Evolutionary conservation across 2,888 invertebrate genomes (phyloP), one percentile per base, ranked within the genome.

Genomic region (Rhyacophila evoluta): DNA sequence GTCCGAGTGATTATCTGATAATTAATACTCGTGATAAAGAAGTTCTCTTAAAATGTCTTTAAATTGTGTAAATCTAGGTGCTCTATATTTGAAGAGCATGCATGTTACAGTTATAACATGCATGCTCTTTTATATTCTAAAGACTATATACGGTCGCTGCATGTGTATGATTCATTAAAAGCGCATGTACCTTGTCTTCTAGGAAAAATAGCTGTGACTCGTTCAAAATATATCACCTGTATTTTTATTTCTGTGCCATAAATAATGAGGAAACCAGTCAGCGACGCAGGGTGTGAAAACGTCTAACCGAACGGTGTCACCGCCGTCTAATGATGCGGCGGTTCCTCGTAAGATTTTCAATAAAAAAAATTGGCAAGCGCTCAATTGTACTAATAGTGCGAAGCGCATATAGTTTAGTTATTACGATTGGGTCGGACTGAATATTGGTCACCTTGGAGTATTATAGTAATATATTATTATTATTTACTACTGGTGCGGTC

Each of bases 291-390:
- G 72, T 72, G 76, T 27, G 72, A 72, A 55, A 72, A 37, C 71
- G 19, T 72, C 39, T 28, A 28, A 10, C 67, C 38, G 39, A 73
- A 72, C 70, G 37, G 77, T 68, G 73, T 69, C 72, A 55, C 72
- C 76, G 67, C 72, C 39, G 72, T 55, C 36, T 72, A 76, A 76
- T 72, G 76, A 76, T 55, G 55, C 55, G 76, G 19, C 70, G 75
- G 29, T 70, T 29, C 55, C 25, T 70, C 39, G 39, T 67, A 39
- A 73, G 68, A 68, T 73, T 77, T 77, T 38, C 27, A 25, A 55
- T 55, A 55, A 55, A 27, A 77, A 76, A 77, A 77, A 73, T 77
- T 77, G 77, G 77, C 77, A 77, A 39, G 71, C 33, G 68, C 69
- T 77, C 77, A 77, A 73, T 77, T 73, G 72, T 25, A 29, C 73